These are phyloP conservation scores for Syndactyla subalaris DNA, from an alignment of 2,797 vertebrate genomes.

Conservation along the genomic window DNA sequence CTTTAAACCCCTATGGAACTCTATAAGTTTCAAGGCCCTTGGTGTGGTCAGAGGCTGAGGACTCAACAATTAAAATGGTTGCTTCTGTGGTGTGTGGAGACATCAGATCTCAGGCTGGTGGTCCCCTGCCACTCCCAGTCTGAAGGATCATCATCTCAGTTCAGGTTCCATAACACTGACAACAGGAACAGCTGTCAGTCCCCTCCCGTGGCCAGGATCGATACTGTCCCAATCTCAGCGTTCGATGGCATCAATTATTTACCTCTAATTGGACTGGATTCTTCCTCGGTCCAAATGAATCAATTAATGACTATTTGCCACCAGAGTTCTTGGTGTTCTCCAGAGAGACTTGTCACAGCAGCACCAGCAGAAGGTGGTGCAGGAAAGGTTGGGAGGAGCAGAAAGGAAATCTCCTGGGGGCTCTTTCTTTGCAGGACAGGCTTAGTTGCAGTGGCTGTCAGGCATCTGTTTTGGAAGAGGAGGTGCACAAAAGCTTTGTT, in stretches of 20 bases:
- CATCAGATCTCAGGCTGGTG: neutral
- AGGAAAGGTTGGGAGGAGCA: neutral
- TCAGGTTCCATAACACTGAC: neutral
- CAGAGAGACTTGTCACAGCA: neutral
- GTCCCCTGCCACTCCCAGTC: neutral
- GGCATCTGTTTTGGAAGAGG: neutral
- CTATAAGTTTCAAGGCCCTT: neutral
- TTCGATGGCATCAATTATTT: constrained; percentile 48
- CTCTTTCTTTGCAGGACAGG: neutral
- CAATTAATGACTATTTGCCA: constrained; percentile 62
- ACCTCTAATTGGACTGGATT: constrained; percentile 22
- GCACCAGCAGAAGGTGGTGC: neutral
- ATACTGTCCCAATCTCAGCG: neutral
- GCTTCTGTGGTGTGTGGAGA: neutral
- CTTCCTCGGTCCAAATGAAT: neutral
- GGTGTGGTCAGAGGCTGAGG: neutral
- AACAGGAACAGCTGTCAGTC: constrained; percentile 18
- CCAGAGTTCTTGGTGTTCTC: neutral
- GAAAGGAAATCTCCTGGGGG: neutral
- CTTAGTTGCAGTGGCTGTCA: neutral
- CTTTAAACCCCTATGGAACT: neutral
- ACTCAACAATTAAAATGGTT: neutral
- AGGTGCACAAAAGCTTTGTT: neutral
- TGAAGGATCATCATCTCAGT: neutral
- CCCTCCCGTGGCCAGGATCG: neutral